A percentile compares a stretch with the other conserved stretches of the same genome.
phyloP scores from a whole-genome alignment of 1,140 invertebrate species.

The Heliconius hermathena region DNA sequence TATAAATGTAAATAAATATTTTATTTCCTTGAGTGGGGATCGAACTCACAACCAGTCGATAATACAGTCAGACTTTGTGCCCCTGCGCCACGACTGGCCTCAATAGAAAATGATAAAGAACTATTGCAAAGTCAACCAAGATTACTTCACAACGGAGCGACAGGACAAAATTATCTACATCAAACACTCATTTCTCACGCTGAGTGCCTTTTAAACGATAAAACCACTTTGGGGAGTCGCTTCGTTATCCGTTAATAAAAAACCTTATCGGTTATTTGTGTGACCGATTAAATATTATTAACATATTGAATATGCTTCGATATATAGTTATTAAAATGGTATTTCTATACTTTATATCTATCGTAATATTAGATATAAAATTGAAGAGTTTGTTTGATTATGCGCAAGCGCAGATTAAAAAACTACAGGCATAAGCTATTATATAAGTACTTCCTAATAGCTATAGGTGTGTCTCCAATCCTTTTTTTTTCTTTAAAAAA shows the following conservation, averaged over 20 bases:
- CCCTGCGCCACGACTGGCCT: too few species aligned
- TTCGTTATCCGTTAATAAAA: conserved; percentile 3
- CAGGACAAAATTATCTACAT: conserved; percentile 1
- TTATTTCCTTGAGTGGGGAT: too few species aligned
- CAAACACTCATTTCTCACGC: conserved; percentile 10
- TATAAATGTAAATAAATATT: too few species aligned
- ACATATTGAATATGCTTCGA: background rate
- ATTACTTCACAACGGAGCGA: background rate
- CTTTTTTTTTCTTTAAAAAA: too few species aligned
- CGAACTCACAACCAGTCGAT: too few species aligned
- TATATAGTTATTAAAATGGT: background rate
- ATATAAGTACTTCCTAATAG: too few species aligned
- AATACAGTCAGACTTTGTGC: too few species aligned
- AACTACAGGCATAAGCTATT: too few species aligned
- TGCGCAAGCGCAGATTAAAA: too few species aligned
- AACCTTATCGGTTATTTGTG: background rate
- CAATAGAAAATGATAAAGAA: background rate
- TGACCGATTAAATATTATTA: conserved; percentile 6
- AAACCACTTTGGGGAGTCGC: conserved; percentile 2
- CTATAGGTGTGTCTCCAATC: too few species aligned
- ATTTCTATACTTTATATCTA: background rate
- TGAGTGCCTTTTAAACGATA: conserved; percentile 6
- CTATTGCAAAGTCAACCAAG: conserved; percentile 7
- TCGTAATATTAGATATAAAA: too few species aligned
- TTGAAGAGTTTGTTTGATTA: too few species aligned